Evolutionary conservation across 2,113 vertebrate genomes (phyloP).

Genomic region (Microcebus tavaratra): DNA sequence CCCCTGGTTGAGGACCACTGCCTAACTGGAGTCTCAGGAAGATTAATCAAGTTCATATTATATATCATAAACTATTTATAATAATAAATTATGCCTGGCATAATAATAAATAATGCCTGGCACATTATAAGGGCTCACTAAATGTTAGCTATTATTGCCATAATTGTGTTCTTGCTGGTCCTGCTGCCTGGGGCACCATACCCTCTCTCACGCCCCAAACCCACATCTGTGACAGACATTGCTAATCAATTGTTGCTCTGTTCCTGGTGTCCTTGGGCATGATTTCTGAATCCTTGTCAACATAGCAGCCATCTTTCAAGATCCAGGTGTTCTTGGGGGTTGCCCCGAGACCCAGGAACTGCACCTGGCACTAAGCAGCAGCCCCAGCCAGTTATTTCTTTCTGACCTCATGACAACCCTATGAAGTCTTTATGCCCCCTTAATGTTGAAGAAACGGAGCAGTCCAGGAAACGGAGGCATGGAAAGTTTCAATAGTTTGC

Average conservation of each 20-base stretch:
- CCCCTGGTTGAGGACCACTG: not conserved
- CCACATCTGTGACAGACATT: not conserved
- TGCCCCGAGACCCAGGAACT: not conserved
- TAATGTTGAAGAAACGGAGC: not conserved
- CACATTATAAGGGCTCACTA: not conserved
- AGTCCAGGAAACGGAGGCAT: not conserved
- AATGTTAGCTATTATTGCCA: not conserved
- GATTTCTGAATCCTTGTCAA: not conserved
- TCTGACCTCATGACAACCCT: not conserved
- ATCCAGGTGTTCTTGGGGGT: not conserved
- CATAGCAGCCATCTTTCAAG: not conserved
- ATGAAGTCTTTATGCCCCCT: fast-evolving
- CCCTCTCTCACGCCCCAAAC: not conserved
- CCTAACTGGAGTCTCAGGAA: not conserved
- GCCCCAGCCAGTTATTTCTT: not conserved
- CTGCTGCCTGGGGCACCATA: not conserved
- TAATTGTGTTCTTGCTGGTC: not conserved
- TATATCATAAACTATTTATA: not conserved
- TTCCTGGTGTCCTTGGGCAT: not conserved
- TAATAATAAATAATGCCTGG: not conserved
- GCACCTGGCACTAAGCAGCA: not conserved
- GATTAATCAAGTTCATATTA: not conserved
- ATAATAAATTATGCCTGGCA: not conserved
- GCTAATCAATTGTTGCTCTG: not conserved
- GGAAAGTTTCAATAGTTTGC: not conserved